Evolutionary conservation across 2,797 vertebrate species (phyloP).

Genomic region (Cephalopachus bancanus): DNA sequence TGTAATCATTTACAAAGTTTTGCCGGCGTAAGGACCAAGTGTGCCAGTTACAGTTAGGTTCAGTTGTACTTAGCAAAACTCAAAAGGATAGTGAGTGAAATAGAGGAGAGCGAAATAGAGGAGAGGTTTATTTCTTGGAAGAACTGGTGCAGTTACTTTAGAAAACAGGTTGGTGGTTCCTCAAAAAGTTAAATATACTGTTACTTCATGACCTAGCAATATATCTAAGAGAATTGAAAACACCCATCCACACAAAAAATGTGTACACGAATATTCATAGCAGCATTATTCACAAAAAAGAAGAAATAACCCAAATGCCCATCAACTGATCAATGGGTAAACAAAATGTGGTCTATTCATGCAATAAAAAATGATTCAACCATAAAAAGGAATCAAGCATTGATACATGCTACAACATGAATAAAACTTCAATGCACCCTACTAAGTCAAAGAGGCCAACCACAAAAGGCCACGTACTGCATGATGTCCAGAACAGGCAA

Average conservation of each 20-base stretch:
- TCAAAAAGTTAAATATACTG: neutral
- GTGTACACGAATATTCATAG: neutral
- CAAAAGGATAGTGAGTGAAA: constrained; percentile 14
- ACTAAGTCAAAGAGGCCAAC: neutral
- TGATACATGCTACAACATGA: neutral
- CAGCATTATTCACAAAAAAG: neutral
- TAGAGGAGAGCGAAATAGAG: neutral
- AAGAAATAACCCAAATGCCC: neutral
- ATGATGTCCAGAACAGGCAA: neutral
- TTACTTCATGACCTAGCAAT: neutral
- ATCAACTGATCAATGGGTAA: neutral
- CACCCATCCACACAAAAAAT: neutral
- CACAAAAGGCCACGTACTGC: neutral
- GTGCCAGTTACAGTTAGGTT: neutral
- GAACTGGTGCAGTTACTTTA: neutral
- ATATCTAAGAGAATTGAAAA: neutral
- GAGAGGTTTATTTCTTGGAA: constrained; percentile 39
- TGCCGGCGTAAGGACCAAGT: neutral
- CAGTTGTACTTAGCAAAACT: neutral
- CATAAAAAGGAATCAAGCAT: neutral
- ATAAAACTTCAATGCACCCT: neutral
- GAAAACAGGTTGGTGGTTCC: neutral
- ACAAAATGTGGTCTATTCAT: neutral
- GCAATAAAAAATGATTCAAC: neutral
- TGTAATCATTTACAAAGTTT: neutral